Conservation (phyloP, 2,797 vertebrate genomes). For the Babyrousa celebensis region DNA sequence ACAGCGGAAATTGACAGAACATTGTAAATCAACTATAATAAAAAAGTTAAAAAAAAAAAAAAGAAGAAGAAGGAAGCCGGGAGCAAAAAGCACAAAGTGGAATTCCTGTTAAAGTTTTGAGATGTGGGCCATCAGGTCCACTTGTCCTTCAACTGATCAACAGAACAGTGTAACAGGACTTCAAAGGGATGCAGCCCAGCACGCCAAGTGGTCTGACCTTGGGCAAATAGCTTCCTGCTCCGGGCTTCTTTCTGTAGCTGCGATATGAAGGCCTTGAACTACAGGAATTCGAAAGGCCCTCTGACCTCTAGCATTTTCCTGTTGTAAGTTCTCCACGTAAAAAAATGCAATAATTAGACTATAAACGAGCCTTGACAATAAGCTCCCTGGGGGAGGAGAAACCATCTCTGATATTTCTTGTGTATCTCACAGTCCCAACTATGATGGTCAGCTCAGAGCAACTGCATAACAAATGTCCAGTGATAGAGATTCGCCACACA, state of each 20-base stretch:
- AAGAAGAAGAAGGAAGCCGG: background rate
- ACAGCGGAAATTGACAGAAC: no score
- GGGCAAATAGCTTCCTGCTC: background rate
- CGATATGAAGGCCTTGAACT: conserved; percentile 45
- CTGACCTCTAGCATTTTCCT: conserved; percentile 50
- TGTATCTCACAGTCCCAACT: background rate
- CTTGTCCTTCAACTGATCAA: conserved; percentile 40
- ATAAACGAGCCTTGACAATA: conserved; percentile 62
- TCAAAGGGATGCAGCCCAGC: background rate
- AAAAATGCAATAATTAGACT: conserved; percentile 56
- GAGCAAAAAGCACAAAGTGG: conserved; percentile 60
- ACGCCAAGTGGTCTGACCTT: background rate
- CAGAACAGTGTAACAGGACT: background rate
- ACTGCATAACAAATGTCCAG: conserved; percentile 53
- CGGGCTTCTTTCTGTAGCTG: background rate
- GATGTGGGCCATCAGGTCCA: conserved; percentile 55
- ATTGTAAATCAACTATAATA: no score
- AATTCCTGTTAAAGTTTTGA: conserved; percentile 73
- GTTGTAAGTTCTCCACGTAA: conserved; percentile 45
- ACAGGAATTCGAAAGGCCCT: background rate
- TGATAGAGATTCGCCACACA: background rate
- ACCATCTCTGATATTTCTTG: conserved; percentile 27
- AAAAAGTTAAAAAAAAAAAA: no score
- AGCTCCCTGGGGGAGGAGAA: conserved; percentile 65
- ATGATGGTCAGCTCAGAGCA: background rate